Evolutionary conservation across 2,113 vertebrate species (phyloP).

Genomic region (Ursus arctos): DNA sequence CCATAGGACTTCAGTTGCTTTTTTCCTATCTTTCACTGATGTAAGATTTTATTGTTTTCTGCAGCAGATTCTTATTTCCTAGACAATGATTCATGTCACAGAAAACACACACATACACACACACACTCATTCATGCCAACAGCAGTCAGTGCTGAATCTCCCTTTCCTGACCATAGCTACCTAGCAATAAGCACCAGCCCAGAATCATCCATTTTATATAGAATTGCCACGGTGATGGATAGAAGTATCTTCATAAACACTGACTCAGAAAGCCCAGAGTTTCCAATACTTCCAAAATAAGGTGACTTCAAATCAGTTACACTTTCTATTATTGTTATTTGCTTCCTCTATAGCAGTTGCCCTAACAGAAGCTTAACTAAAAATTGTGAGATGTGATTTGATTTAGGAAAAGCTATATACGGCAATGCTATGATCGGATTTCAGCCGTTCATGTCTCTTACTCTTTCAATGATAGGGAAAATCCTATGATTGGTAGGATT

Average conservation of each 20-base stretch:
- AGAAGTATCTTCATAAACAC: neutral
- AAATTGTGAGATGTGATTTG: constrained; percentile 1
- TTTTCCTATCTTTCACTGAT: neutral
- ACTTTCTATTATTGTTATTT: neutral
- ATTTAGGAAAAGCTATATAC: neutral
- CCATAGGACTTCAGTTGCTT: neutral
- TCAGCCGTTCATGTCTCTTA: neutral
- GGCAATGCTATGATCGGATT: neutral
- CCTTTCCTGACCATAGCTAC: neutral
- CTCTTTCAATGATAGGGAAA: neutral
- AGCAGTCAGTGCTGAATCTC: neutral
- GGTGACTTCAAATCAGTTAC: neutral
- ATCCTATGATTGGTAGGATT: neutral
- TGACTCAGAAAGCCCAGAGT: neutral
- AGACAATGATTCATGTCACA: neutral
- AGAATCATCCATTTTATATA: neutral
- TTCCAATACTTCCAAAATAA: neutral
- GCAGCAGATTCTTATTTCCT: neutral
- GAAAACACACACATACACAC: neutral
- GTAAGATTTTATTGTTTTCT: neutral
- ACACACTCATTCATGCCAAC: neutral
- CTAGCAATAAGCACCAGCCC: neutral
- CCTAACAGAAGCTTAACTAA: neutral
- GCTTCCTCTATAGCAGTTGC: neutral
- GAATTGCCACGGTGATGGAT: neutral